A percentile compares a stretch with the other conserved stretches of the same genome.
These are phyloP conservation scores for Eudasyphora cyanicolor DNA, from an alignment of 2,888 invertebrate species.

Conservation along the genomic window DNA sequence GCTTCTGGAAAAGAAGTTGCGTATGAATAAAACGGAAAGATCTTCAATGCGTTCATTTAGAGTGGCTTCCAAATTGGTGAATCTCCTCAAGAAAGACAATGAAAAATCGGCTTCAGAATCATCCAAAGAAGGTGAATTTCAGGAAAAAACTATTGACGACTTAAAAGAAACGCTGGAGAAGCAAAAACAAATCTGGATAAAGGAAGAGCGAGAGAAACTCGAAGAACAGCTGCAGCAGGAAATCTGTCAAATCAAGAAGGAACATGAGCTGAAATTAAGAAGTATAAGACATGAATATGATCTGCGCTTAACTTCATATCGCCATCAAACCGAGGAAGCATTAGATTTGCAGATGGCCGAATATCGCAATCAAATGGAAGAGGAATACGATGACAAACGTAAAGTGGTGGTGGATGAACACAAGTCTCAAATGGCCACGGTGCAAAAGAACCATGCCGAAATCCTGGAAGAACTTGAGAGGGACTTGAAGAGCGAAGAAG, in stretches of 20 bases:
- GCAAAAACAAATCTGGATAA: constrained; percentile 79
- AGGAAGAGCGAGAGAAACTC: constrained; percentile 80
- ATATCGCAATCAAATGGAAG: constrained; percentile 74
- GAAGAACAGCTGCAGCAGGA: constrained; percentile 75
- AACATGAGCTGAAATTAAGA: constrained; percentile 78
- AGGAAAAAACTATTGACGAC: constrained; percentile 67
- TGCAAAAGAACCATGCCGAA: constrained; percentile 78
- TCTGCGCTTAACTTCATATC: constrained; percentile 78
- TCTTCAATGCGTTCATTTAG: constrained; percentile 71
- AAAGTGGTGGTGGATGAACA: constrained; percentile 82
- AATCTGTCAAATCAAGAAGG: constrained; percentile 72
- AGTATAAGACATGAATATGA: constrained; percentile 79
- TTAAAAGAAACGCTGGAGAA: constrained; percentile 76
- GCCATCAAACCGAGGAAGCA: constrained; percentile 80
- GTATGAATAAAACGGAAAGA: constrained; percentile 73
- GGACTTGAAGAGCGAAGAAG: constrained; percentile 82
- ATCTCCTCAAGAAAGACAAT: constrained; percentile 70
- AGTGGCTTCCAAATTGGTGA: constrained; percentile 72
- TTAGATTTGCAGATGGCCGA: constrained; percentile 80
- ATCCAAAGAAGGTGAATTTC: constrained; percentile 60
- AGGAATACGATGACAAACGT: constrained; percentile 81
- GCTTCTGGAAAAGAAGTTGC: constrained; percentile 81
- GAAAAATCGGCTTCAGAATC: constrained; percentile 17
- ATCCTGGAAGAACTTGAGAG: constrained; percentile 78
- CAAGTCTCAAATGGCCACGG: constrained; percentile 77